Base-by-base conservation (phyloP, 1,140 invertebrate species). In the Augochlora pura region DNA sequence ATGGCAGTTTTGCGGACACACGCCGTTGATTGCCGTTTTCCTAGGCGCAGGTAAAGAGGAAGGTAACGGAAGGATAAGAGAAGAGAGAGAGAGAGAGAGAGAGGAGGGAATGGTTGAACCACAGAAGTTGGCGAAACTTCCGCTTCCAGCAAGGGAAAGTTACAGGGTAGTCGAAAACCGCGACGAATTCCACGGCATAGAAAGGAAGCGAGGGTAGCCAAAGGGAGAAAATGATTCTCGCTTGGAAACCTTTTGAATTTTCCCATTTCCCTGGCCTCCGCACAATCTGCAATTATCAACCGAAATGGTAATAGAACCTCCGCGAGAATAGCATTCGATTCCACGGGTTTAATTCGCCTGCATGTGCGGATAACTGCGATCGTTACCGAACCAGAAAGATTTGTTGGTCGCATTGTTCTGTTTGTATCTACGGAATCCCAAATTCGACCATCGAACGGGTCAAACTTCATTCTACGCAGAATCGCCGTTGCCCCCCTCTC, bases 221-320 rank as follows among this genome's bases (percentile, higher is more conserved):
- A 42, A 49, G 62, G 25, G 63, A 39, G 21, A 64, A 72, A 72
- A 85, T 85, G 84, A 80, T 80, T 77, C 42, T 9, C 27, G 27
- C 39, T 82, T 14, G 49, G n/a, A 32, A 32, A 38, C 57, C 63
- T 66, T 73, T 70, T 27, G 69, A 78, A 69, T 63, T 60, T 62
- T 25, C 32, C 21, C 42, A 18, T 54, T 39, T 63, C 32, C 23
- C 32, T 39, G 25, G 14, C 14, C 42, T 18, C 32, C n/a, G 25
- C 32, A 49, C 60, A 42, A 38, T 65, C 57, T 18, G 59, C 52
- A 71, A 84, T 84, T 83, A 83, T 67, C 60, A 73, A 80, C 59
- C 39, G 25, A 32, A 69, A 25, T 23, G 39, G 16, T n/a, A 42
- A 54, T 67, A 32, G 49, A 69, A 59, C 23, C 38, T 23, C 18